phyloP scores from a whole-genome alignment of 2,888 invertebrate genomes.

The Lacanobia wlatinum region DNA sequence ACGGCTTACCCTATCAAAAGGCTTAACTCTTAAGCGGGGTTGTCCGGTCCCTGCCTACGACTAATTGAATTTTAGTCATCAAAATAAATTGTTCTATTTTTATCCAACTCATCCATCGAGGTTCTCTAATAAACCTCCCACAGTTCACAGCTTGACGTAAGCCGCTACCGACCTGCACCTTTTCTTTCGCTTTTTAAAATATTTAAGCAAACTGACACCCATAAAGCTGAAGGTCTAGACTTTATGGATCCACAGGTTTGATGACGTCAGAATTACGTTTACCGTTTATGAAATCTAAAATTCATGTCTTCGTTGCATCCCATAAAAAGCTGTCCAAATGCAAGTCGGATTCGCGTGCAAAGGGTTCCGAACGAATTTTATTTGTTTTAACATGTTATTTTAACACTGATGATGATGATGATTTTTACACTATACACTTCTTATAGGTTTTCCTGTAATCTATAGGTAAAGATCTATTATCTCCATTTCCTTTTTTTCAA shows the following conservation, averaged over 20 bases:
- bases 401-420: too few species aligned
- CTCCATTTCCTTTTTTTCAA: too few species aligned
- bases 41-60: too few species aligned
- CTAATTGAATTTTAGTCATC: neutral
- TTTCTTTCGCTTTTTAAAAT: slow-evolving; percentile 21
- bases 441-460: too few species aligned
- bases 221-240: neutral
- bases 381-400: too few species aligned
- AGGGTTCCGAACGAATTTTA: too few species aligned
- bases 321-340: too few species aligned
- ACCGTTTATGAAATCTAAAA: neutral
- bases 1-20: too few species aligned
- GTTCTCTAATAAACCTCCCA: neutral
- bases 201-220: slow-evolving; percentile 5
- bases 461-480: too few species aligned
- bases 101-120: slow-evolving; percentile 1
- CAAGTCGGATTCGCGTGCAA: too few species aligned
- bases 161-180: neutral
- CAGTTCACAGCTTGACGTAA: slow-evolving; percentile 26
- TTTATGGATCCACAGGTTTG: slow-evolving; percentile 2
- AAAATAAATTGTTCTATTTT: neutral
- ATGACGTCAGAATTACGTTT: neutral
- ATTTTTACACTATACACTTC: too few species aligned
- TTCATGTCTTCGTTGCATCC: slow-evolving; percentile 3
- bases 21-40: too few species aligned